These are phyloP conservation scores for Ploceus nigricollis DNA, from an alignment of 2,113 vertebrate species.

Conservation along the genomic window DNA sequence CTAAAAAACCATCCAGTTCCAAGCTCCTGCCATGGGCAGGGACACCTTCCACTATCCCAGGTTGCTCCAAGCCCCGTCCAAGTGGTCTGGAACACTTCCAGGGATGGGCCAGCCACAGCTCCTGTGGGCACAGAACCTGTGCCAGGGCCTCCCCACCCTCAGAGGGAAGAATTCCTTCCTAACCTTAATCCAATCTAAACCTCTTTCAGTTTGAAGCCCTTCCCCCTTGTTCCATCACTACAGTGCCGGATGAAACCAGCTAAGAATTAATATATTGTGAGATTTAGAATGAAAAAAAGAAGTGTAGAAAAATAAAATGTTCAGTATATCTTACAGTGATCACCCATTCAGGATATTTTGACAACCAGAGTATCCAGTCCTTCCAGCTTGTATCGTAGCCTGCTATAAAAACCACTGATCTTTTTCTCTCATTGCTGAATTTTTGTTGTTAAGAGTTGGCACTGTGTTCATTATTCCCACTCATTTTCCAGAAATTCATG, in stretches of 20 bases:
- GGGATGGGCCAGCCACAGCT: not conserved
- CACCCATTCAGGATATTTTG: not conserved
- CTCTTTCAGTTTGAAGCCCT: not conserved
- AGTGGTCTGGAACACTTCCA: accelerated
- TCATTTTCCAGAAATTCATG: slow-evolving; percentile 42
- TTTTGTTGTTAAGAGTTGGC: slow-evolving; percentile 28
- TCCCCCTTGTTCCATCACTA: not conserved
- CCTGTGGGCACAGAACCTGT: accelerated
- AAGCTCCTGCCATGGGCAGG: not conserved
- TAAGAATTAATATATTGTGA: not conserved
- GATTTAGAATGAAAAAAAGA: not conserved
- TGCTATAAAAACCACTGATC: slow-evolving; percentile 15
- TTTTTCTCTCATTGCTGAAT: slow-evolving; percentile 39
- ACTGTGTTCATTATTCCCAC: slow-evolving; percentile 36
- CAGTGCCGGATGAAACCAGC: not conserved
- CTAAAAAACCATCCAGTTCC: not conserved
- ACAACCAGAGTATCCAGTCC: slow-evolving; percentile 27
- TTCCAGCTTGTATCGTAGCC: slow-evolving; percentile 32
- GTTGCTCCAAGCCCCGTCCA: accelerated
- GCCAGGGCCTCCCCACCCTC: not conserved
- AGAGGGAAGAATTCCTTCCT: not conserved
- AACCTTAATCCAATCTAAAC: not conserved
- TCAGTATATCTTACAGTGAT: not conserved
- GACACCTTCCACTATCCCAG: not conserved
- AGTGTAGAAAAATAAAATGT: not conserved